Evolutionary conservation across 2,113 vertebrate species (phyloP), one percentile per base, ranked within the genome.

Genomic region (Indri indri): DNA sequence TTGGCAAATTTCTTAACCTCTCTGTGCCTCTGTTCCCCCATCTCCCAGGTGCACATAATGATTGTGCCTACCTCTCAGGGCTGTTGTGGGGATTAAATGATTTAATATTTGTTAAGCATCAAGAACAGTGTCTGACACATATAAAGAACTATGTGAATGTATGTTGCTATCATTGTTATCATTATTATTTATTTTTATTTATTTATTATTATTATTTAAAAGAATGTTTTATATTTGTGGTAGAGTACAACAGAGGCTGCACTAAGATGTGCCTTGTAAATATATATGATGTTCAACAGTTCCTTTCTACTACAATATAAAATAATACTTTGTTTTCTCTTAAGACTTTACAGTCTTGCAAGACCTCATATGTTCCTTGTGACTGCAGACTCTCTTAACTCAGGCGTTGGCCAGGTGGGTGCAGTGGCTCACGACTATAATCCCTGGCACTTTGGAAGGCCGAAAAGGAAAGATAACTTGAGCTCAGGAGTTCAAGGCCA

Each of bases 311-410:
- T 23, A 57, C 14, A 73, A 66, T 47, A 30, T n/a, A 65, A 94
- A 92, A 81, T 32, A 92, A 61, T 52, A 47, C 11, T 89, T 89
- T 92, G 25, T 87, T 89, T 86, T 83, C 63, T 61, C 77, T 70
- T 83, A 74, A 83, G 30, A 17, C 34, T 85, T 86, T 88, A 54
- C 18, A 82, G 5, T 79, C 83, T 91, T 91, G 10, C 27, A 89
- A 63, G 42, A 20, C 23, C 22, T 86, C 77, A 52, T 59, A 52
- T 0, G 0, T 74, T 54, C 42, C 73, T 34, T 37, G 16, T 59
- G 14, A 47, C 40, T 20, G 52, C 94, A n/a, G 59, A 91, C 61
- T 70, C 52, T 86, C 47, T 63, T 2, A 57, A 22, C 54, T 8
- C 54, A 22, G 6, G 7, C 20, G 7, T 57, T 8, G 54, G 54